Base-by-base conservation (phyloP, 2,113 vertebrate species). In the Poeciliopsis turrubarensis region DNA sequence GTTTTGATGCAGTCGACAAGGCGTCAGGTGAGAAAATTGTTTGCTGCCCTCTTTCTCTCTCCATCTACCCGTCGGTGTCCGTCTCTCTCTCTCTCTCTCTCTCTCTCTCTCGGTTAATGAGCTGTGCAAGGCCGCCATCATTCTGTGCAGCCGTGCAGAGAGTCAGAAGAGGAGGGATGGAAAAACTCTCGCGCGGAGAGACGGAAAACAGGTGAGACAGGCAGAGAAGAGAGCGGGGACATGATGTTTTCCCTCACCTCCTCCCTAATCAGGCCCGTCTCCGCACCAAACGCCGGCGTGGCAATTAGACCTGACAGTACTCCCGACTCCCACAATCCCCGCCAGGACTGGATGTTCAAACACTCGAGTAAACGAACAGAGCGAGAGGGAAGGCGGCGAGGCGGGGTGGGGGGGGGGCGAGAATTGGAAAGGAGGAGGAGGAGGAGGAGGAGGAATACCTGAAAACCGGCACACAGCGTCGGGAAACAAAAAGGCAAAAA, bases 281-380 rank as follows among this genome's bases (percentile, higher is more conserved):
- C 92, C 94, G 95, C 94, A 94, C 94, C 94, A 94, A 96, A 96
- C 96, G 95, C 95, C 93, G 95, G 95, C 22, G 93, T 95, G 89
- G 95, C 95, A 96, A 97, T 97, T 97, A 97, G 95, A 97, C 91
- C 94, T 95, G 96, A 96, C 96, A 96, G 95, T 94, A 95, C 96
- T 96, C 95, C 95, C 94, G 94, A 94, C 82, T 89, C 83, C 87
- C 83, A 82, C 84, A 88, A 90, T 90, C 80, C 80, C 92, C 86
- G 64, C 88, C 78, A 90, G 89, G 91, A 88, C 80, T 62, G 57
- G 75, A 75, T 79, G 81, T 88, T 88, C 90, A 91, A 89, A 90
- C 83, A 73, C 85, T 89, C 78, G 75, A 77, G 88, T 75, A 89
- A 88, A 92, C 77, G 32, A 65, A 87, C 73, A 27, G 31, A 69